phyloP scores from a whole-genome alignment of 2,797 vertebrate genomes.

The Sebastes vulpes region DNA sequence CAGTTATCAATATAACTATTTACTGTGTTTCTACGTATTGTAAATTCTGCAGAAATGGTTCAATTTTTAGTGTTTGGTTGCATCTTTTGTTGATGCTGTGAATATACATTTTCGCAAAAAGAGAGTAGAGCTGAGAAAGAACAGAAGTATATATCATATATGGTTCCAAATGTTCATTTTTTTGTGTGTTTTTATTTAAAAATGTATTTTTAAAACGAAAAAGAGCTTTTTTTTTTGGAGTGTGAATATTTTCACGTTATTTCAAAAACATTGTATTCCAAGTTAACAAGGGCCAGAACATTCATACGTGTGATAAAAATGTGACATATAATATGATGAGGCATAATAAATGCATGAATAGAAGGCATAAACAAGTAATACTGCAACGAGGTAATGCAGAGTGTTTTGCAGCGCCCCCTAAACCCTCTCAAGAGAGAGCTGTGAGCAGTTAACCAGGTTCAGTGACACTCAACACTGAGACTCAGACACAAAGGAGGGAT shows the following conservation, averaged over 20 bases:
- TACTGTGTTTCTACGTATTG: neutral
- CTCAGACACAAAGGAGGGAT: conserved; percentile 29
- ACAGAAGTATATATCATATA: neutral
- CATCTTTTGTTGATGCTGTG: neutral
- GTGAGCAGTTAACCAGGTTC: conserved; percentile 8
- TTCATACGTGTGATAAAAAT: neutral
- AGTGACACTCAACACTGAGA: neutral
- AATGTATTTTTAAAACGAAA: neutral
- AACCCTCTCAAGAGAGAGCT: neutral
- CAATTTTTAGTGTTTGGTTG: neutral
- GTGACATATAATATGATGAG: neutral
- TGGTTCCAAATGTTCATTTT: neutral
- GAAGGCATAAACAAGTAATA: neutral
- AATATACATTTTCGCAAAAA: neutral
- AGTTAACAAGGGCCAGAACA: neutral
- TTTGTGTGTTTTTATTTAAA: neutral
- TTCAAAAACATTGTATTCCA: neutral
- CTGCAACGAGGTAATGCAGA: neutral
- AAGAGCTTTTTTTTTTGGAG: neutral
- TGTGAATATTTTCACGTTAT: neutral
- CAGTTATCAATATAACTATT: neutral
- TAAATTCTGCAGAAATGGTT: neutral
- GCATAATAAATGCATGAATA: neutral
- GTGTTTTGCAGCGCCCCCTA: neutral
- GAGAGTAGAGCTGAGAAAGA: neutral